Evolutionary conservation across 2,888 invertebrate genomes (phyloP), one percentile per base, ranked within the genome.

Genomic region (Tipula confusa): DNA sequence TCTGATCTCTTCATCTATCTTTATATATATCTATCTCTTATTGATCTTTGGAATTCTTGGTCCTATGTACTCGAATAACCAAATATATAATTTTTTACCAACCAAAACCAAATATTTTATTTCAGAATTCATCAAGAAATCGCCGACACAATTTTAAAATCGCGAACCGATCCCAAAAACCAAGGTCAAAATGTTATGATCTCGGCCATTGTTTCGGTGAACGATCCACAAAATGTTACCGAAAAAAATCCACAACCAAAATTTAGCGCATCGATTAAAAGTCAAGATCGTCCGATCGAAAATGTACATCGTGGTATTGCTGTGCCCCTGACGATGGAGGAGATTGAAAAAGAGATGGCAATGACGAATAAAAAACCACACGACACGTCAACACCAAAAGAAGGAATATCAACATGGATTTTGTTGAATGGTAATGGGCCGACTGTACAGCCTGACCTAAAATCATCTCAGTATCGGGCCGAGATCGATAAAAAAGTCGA

Each of bases 391-490:
- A 94, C 91, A 82, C 91, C 91, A 29, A 92, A 91, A 83, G 93
- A 92, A 87, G 94, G 94, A 0, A 91, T 95, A 84, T 95, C 95
- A 0, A 95, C 95, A 0, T 95, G 95, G 95, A 93, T 95, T 84
- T 90, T 95, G 18, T 88, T 95, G 18, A 94, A 93, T 86, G 91
- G 92, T 2, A 7, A 91, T 90, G 13, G 88, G 1, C 88, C 89
- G 13, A 90, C 90, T 0, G 91, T 91, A 31, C 87, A 88, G 1
- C 7, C 84, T 15, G 43, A 84, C 84, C 15, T 87, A 85, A 64
- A 83, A 86, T 0, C 29, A 24, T 5, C 85, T 84, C 5, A 64
- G 79, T 24, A 80, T 84, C 9, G 84, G 48, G 79, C 24, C 79
- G 83, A 84, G 29, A 83, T 85, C 0, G 84, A 84, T 1, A 85